Conservation (phyloP, 2,113 vertebrate species). For the Neoarius graeffei region DNA sequence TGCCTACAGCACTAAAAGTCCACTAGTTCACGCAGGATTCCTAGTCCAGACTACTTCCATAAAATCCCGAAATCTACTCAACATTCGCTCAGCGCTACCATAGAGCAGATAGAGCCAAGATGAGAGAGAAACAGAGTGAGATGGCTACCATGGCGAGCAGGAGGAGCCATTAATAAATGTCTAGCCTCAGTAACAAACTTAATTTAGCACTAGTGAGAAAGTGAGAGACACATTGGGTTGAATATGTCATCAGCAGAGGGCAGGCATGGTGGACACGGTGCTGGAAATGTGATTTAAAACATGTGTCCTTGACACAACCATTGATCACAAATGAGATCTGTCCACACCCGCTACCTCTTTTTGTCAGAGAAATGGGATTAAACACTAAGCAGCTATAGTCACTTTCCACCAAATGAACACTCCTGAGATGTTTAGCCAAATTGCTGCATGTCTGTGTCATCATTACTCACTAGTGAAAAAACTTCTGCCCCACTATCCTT, state of each 20-base stretch:
- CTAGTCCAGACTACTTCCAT: conserved; percentile 10
- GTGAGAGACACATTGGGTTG: conserved; percentile 22
- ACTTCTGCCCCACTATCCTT: background rate
- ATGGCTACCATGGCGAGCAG: conserved; percentile 18
- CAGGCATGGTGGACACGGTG: background rate
- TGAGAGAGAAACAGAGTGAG: conserved; percentile 17
- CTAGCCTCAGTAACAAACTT: conserved; percentile 45
- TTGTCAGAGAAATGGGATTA: conserved; percentile 32
- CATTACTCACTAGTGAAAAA: background rate
- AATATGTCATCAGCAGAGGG: conserved; percentile 35
- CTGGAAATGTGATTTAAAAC: conserved; percentile 41
- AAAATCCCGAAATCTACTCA: conserved; percentile 23
- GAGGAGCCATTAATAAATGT: conserved; percentile 44
- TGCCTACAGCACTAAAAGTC: background rate
- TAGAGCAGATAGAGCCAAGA: conserved; percentile 41
- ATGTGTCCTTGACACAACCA: conserved; percentile 28
- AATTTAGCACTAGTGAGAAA: conserved; percentile 49
- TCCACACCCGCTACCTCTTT: background rate
- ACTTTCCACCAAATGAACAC: conserved; percentile 7
- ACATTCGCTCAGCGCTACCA: background rate
- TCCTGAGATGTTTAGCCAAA: conserved; percentile 26
- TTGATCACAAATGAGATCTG: conserved; percentile 40
- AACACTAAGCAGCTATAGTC: conserved; percentile 34
- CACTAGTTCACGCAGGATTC: conserved; percentile 16
- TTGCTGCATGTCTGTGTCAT: conserved; percentile 20